Conservation (phyloP, 2,888 invertebrate species). For the Embidobia sp. region DNA sequence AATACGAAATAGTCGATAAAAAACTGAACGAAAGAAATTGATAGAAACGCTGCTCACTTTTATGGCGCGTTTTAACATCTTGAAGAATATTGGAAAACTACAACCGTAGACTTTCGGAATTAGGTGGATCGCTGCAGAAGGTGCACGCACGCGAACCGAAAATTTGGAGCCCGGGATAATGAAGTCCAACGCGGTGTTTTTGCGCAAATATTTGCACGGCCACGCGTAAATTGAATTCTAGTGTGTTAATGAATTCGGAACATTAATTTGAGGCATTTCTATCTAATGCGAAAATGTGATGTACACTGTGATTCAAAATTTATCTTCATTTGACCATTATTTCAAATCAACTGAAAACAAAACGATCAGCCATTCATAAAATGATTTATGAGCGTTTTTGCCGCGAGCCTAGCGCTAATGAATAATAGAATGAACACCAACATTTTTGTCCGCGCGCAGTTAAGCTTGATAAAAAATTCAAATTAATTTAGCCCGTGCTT, state of each 20-base stretch:
- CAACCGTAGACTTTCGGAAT: no score
- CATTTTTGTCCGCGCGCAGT: constrained; percentile 1
- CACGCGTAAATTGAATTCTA: constrained; percentile 34
- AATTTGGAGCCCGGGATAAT: no score
- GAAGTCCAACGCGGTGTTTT: constrained; percentile 7
- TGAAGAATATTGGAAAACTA: no score
- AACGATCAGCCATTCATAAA: constrained; percentile 44
- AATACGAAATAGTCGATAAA: no score
- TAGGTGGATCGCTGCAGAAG: no score
- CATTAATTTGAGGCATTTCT: constrained; percentile 37
- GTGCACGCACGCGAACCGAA: no score
- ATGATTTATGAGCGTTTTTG: constrained; percentile 24
- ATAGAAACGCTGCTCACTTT: no score
- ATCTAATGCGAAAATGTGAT: constrained; percentile 25
- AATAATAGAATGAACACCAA: constrained; percentile 22
- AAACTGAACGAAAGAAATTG: no score
- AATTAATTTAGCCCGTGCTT: constrained; percentile 17
- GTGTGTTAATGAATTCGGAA: constrained; percentile 37
- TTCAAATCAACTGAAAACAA: constrained; percentile 39
- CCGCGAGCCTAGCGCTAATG: constrained; percentile 21
- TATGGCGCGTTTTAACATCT: no score
- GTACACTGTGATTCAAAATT: constrained; percentile 25
- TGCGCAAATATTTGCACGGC: constrained; percentile 26
- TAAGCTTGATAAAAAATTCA: constrained; percentile 6
- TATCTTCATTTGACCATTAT: constrained; percentile 43